A percentile compares a stretch with the other conserved stretches of the same genome.
phyloP scores from a whole-genome alignment of 2,888 invertebrate genomes.

The Gymnocheta viridis region DNA sequence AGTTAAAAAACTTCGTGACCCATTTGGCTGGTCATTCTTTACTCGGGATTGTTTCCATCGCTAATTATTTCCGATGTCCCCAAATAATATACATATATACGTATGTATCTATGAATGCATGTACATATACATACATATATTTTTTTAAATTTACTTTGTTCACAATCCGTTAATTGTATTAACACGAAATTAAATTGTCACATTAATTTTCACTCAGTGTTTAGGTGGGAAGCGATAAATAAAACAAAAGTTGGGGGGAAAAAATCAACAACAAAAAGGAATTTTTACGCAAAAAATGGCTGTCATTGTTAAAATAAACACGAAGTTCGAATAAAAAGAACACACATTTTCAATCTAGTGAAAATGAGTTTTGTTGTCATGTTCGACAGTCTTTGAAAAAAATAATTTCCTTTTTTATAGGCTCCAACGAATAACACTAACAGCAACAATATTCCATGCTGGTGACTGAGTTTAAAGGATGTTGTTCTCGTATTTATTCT shows the following conservation, averaged over 20 bases:
- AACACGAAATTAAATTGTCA: conserved; percentile 70
- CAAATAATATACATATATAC: neutral
- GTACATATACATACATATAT: too few species aligned
- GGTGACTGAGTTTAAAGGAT: neutral
- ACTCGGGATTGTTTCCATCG: too few species aligned
- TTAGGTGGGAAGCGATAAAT: conserved; percentile 72
- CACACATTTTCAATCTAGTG: neutral
- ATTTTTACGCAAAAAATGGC: conserved; percentile 13
- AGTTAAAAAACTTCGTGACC: too few species aligned
- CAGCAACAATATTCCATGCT: neutral
- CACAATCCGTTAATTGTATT: neutral
- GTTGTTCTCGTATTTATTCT: neutral
- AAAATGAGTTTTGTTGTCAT: neutral
- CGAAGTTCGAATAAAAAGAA: neutral
- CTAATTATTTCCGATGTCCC: neutral
- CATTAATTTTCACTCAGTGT: conserved; percentile 75
- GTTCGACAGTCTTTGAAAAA: neutral
- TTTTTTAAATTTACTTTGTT: neutral
- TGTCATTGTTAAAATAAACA: neutral
- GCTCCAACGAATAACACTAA: neutral
- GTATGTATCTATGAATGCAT: too few species aligned
- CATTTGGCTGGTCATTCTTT: too few species aligned
- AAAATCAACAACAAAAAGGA: neutral
- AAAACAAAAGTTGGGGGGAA: neutral
- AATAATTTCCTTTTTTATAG: neutral